Evolutionary conservation across 2,888 invertebrate genomes (phyloP).

Genomic region (Neuroscelio doddi): DNA sequence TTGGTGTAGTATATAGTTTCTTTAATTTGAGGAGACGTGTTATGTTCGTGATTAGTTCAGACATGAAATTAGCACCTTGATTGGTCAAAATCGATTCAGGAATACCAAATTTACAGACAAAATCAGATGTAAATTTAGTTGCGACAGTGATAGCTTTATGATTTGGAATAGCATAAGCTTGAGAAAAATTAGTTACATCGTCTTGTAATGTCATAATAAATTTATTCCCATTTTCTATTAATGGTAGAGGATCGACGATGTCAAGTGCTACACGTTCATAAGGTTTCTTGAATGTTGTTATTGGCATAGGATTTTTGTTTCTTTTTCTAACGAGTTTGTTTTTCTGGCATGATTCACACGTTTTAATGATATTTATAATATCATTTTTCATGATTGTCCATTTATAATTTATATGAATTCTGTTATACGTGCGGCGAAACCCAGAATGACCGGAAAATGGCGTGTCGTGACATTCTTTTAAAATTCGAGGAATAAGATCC

Average conservation of each 20-base stretch:
- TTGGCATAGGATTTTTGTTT: slow-evolving; percentile 56
- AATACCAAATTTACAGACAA: slow-evolving; percentile 53
- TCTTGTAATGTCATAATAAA: slow-evolving; percentile 64
- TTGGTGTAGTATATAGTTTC: slow-evolving; percentile 12
- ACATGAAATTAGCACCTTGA: slow-evolving; percentile 54
- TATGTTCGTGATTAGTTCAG: slow-evolving; percentile 53
- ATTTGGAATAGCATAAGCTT: slow-evolving; percentile 58
- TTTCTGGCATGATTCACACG: slow-evolving; percentile 59
- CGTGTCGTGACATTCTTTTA: slow-evolving; percentile 16
- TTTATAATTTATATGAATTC: slow-evolving; percentile 42
- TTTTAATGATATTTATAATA: slow-evolving; percentile 45
- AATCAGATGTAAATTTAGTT: slow-evolving; percentile 38
- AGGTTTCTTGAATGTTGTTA: slow-evolving; percentile 50
- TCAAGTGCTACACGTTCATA: slow-evolving; percentile 57
- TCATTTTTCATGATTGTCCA: slow-evolving; percentile 50
- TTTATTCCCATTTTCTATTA: slow-evolving; percentile 56
- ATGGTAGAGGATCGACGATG: slow-evolving; percentile 59
- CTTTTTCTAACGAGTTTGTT: slow-evolving; percentile 52
- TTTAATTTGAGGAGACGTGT: slow-evolving; percentile 56
- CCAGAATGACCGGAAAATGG: slow-evolving; percentile 2
- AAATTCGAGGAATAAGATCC: slow-evolving; percentile 7
- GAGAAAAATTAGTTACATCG: slow-evolving; percentile 62
- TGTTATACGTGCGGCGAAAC: slow-evolving; percentile 14
- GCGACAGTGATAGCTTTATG: slow-evolving; percentile 61
- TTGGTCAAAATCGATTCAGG: slow-evolving; percentile 55